Evolutionary conservation across 2,797 vertebrate species (phyloP).

Genomic region (Mionectes olivaceus): DNA sequence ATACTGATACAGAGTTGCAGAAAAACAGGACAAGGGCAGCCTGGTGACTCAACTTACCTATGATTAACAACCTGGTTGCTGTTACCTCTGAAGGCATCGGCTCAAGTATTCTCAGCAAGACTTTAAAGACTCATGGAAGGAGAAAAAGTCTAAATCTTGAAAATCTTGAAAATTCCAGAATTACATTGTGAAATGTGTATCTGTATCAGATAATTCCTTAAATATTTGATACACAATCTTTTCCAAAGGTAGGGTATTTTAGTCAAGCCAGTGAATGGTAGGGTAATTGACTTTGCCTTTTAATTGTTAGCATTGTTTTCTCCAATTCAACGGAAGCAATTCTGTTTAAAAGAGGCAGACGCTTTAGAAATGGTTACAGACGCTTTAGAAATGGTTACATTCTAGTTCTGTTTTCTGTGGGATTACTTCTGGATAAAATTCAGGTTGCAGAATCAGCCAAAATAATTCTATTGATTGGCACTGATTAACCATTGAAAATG

Average conservation of each 20-base stretch:
- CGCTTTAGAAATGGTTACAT: neutral
- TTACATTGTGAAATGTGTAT: neutral
- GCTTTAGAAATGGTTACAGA: neutral
- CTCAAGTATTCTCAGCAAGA: neutral
- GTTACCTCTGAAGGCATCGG: neutral
- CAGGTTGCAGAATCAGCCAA: neutral
- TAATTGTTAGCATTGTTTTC: neutral
- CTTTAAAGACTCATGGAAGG: neutral
- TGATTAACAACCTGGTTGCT: fast-evolving
- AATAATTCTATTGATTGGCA: neutral
- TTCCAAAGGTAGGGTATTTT: neutral
- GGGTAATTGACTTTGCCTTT: neutral
- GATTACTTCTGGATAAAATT: conserved; percentile 17
- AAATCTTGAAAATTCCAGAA: neutral
- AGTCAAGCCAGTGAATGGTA: neutral
- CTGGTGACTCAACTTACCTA: neutral
- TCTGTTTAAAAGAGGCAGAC: neutral
- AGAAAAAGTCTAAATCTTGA: neutral
- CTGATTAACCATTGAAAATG: neutral
- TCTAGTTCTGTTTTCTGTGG: neutral
- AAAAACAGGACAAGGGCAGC: neutral
- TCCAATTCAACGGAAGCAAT: neutral
- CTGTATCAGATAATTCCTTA: neutral
- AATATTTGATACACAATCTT: neutral
- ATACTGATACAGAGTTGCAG: neutral